Conservation (phyloP, 2,797 vertebrate species). For the Crax fasciolata region DNA sequence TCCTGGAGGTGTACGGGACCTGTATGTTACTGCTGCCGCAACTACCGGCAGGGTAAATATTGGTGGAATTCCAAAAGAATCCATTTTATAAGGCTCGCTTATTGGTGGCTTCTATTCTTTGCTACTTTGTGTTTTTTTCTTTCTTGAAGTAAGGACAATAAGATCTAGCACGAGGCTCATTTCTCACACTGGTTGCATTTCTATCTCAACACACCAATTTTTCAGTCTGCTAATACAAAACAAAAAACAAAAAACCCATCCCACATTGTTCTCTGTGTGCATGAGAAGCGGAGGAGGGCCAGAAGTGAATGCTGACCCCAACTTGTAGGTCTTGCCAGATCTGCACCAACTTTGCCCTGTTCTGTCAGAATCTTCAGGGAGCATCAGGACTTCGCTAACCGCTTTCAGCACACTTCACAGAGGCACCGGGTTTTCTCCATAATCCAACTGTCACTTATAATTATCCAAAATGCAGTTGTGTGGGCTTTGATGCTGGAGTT, state of each 20-base stretch:
- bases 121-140: neutral
- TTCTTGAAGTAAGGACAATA: neutral
- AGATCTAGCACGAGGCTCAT: neutral
- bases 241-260: neutral
- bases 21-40: neutral
- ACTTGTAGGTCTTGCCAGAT: no score
- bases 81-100: neutral
- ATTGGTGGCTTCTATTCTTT: neutral
- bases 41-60: rapidly evolving
- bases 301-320: neutral
- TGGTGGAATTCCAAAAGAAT: neutral
- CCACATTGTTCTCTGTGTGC: neutral
- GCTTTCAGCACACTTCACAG: neutral
- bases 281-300: neutral
- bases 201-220: neutral
- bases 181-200: neutral
- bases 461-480: neutral
- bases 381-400: no score
- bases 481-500: neutral
- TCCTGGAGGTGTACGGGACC: rapidly evolving
- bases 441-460: neutral
- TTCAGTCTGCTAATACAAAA: neutral
- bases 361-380: neutral
- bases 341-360: neutral
- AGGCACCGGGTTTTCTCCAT: neutral